Evolutionary conservation across 2,888 invertebrate species (phyloP).

Genomic region (Deroplatys truncata): DNA sequence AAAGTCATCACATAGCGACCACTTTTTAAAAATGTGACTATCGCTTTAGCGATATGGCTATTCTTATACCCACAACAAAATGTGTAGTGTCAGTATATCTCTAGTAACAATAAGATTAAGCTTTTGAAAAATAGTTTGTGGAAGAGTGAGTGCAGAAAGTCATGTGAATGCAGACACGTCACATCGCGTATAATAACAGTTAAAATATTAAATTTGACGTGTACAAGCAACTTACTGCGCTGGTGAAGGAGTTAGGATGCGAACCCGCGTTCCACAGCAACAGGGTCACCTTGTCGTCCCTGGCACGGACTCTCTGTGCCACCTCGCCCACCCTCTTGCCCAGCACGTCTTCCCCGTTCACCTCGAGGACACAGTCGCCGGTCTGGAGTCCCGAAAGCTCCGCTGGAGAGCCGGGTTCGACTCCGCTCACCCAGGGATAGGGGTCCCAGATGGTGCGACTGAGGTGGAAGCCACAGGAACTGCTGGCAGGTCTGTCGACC

Average conservation of each 20-base stretch:
- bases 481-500: slow-evolving; percentile 56
- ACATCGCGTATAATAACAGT: too few relatives aligned
- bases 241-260: slow-evolving; percentile 41
- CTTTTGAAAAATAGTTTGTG: too few relatives aligned
- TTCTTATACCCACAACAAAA: too few relatives aligned
- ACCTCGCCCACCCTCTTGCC: slow-evolving; percentile 54
- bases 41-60: too few relatives aligned
- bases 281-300: slow-evolving; percentile 32
- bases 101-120: too few relatives aligned
- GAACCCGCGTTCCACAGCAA: slow-evolving; percentile 37
- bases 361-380: slow-evolving; percentile 69
- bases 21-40: too few relatives aligned
- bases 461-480: slow-evolving; percentile 58
- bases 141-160: too few relatives aligned
- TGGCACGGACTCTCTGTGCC: slow-evolving; percentile 41
- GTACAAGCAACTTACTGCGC: neutral
- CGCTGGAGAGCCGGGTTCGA: slow-evolving; percentile 59
- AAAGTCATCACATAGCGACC: too few relatives aligned
- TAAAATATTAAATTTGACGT: too few relatives aligned
- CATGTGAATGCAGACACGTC: too few relatives aligned
- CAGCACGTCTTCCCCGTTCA: slow-evolving; percentile 54
- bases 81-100: too few relatives aligned
- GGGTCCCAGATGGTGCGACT: slow-evolving; percentile 76
- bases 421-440: slow-evolving; percentile 72
- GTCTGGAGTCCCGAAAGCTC: slow-evolving; percentile 59